Evolutionary conservation across 2,888 invertebrate genomes (phyloP), one percentile per base, ranked within the genome.

Genomic region (Morpho helenor): DNA sequence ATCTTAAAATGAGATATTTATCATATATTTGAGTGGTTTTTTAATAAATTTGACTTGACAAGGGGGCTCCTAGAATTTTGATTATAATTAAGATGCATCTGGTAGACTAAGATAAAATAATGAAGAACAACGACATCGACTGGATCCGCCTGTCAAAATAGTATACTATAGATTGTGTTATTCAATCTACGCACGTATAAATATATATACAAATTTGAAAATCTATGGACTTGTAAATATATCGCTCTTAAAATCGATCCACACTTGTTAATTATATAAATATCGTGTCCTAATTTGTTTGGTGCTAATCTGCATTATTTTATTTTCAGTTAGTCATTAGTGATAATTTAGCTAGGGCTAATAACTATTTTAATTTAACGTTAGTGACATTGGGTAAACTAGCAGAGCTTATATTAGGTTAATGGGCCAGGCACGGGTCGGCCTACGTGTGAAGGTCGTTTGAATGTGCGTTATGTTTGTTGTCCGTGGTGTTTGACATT

Each of bases 251-350:
- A 16, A 16, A 9, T 16, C 7, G 10, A 16, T 2, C 10, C 4
- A 3, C 40, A 22, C 22, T 7, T 7, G 69, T 68, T 62, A 63
- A 59, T 62, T 62, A 66, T 66, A 68, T 71, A 68, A 63, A 68
- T 66, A 68, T 52, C 62, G 67, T 75, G 75, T 78, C 74, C 75
- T 79, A 70, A 76, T 81, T 78, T 82, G 65, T 80, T 80, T 82
- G 86, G 87, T 86, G 86, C 87, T 86, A 82, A 52, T 77, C 73
- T 72, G 75, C 73, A 75, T 72, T 70, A 69, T 74, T 70, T 66
- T 49, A 39, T 55, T 64, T 58, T 56, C 55, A 56, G 57, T 67
- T 66, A 67, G 68, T 67, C 64, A 57, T 62, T 67, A 68, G 66
- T 62, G 41, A 55, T 60, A 60, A 61, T 53, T 63, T 63, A 65